These are phyloP conservation scores for Montipora efflorescens DNA, from an alignment of 64 coral and sea anemone species.

Conservation along the genomic window DNA sequence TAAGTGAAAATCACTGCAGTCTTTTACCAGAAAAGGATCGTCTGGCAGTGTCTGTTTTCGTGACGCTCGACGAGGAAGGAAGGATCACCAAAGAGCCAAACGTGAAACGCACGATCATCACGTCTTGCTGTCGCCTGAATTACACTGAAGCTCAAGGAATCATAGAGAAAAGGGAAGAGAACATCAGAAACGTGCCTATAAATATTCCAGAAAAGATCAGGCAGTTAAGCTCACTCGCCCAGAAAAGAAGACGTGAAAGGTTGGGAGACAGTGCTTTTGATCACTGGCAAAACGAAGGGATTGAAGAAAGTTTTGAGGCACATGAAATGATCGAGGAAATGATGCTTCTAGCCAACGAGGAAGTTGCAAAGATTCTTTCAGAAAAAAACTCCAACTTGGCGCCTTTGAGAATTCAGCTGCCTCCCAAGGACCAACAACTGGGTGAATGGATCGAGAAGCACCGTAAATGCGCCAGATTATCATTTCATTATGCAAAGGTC, in stretches of 20 bases:
- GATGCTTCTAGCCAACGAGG: slow-evolving; percentile 90
- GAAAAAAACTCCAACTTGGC: slow-evolving; percentile 24
- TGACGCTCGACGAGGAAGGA: slow-evolving; percentile 57
- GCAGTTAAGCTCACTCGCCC: slow-evolving; percentile 33
- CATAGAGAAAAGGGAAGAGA: not conserved
- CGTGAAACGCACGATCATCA: slow-evolving; percentile 66
- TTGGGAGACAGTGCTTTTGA: slow-evolving; percentile 54
- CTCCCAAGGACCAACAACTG: slow-evolving; percentile 79
- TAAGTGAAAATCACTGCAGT: slow-evolving; percentile 81
- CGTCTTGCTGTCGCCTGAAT: slow-evolving; percentile 59
- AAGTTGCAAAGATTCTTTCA: slow-evolving; percentile 59
- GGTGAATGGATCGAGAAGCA: slow-evolving; percentile 77
- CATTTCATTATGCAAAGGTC: slow-evolving; percentile 38
- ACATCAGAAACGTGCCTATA: not conserved
- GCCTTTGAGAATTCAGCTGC: slow-evolving; percentile 67
- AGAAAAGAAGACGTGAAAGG: slow-evolving; percentile 30
- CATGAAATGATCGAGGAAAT: slow-evolving; percentile 93
- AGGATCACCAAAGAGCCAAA: slow-evolving; percentile 37
- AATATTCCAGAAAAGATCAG: slow-evolving; percentile 16
- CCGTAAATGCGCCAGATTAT: slow-evolving; percentile 36
- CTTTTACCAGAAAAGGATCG: slow-evolving; percentile 69
- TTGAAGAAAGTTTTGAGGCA: slow-evolving; percentile 53
- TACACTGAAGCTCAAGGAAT: slow-evolving; percentile 67
- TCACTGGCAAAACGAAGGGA: slow-evolving; percentile 45
- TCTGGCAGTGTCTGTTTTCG: slow-evolving; percentile 75